Conservation (phyloP, 2,888 invertebrate species). For the Agonopterix heracliana region DNA sequence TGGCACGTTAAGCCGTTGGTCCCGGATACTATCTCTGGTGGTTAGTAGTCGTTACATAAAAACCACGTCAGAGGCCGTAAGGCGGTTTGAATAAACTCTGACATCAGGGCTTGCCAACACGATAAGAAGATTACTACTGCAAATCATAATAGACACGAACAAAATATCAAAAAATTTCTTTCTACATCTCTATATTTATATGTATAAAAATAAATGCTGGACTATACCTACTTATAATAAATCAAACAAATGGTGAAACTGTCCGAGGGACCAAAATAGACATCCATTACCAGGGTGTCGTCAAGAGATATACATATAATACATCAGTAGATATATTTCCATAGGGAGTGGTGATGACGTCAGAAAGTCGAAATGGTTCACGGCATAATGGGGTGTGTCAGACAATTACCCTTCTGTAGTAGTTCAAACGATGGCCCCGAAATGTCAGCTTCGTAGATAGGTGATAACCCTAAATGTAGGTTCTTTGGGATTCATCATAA, state of each 20-base stretch:
- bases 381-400: slow-evolving; percentile 47
- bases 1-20: too few species aligned
- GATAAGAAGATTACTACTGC: too few species aligned
- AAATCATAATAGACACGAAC: too few species aligned
- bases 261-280: slow-evolving; percentile 15
- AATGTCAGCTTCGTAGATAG: slow-evolving; percentile 4
- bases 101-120: too few species aligned
- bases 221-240: slow-evolving; percentile 10
- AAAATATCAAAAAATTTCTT: too few species aligned
- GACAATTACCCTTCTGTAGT: slow-evolving; percentile 33
- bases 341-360: slow-evolving; percentile 57
- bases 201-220: background rate
- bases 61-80: too few species aligned
- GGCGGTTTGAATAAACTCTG: too few species aligned
- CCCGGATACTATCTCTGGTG: too few species aligned
- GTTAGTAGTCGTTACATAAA: too few species aligned
- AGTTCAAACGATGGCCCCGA: slow-evolving; percentile 13
- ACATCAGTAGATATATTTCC: slow-evolving; percentile 9
- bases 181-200: too few species aligned
- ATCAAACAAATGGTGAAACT: slow-evolving; percentile 7
- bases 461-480: too few species aligned
- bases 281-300: background rate
- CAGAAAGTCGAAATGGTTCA: slow-evolving; percentile 35
- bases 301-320: slow-evolving; percentile 8
- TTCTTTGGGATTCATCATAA: too few species aligned